These are phyloP conservation scores for Polyommatus icarus DNA, from an alignment of 2,888 invertebrate genomes.

Conservation along the genomic window DNA sequence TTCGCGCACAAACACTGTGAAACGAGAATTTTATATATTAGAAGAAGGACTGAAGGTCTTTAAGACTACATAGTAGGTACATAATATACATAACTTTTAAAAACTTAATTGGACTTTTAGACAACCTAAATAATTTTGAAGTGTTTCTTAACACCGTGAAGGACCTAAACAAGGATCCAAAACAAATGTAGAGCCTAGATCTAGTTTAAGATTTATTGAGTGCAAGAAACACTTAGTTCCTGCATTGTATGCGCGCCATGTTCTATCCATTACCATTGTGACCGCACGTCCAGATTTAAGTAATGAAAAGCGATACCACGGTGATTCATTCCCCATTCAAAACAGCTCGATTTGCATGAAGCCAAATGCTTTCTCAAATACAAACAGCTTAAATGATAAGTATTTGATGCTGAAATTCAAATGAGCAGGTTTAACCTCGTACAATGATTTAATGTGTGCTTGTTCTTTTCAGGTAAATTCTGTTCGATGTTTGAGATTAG, in stretches of 20 bases:
- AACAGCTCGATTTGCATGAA: slow-evolving; percentile 32
- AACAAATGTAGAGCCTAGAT: neutral
- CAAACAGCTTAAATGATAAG: slow-evolving; percentile 28
- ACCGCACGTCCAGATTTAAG: slow-evolving; percentile 28
- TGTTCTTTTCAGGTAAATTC: neutral
- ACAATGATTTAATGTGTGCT: neutral
- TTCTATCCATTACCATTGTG: slow-evolving; percentile 5
- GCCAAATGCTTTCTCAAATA: slow-evolving; percentile 23
- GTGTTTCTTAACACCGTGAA: no score
- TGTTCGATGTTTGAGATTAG: neutral
- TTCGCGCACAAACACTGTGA: no score
- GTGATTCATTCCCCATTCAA: slow-evolving; percentile 34
- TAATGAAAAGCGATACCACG: slow-evolving; percentile 33
- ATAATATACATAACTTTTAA: no score
- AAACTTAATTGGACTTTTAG: neutral
- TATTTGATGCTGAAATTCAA: slow-evolving; percentile 25
- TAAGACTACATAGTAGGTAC: neutral
- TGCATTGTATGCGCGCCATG: slow-evolving; percentile 1
- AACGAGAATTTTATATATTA: no score
- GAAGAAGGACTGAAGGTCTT: no score
- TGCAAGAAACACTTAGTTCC: slow-evolving; percentile 19
- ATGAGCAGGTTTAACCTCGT: neutral
- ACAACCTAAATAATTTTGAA: neutral
- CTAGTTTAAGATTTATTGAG: neutral
- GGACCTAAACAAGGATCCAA: neutral